Conservation (phyloP, 2,113 vertebrate genomes). For the Microtus oregoni region DNA sequence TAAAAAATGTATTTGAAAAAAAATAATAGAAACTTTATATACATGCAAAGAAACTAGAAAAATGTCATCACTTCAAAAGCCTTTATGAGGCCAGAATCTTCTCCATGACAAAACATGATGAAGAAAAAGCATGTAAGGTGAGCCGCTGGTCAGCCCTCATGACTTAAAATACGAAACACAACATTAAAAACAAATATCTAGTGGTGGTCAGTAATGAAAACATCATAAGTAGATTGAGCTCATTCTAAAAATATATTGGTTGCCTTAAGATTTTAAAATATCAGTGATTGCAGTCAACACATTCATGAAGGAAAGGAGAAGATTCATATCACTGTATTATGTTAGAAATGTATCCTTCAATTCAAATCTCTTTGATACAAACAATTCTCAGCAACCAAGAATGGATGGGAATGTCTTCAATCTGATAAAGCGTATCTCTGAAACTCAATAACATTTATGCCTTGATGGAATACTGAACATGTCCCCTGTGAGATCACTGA, state of each 20-base stretch:
- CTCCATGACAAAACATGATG: neutral
- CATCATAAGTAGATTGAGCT: neutral
- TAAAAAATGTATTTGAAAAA: neutral
- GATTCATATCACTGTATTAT: neutral
- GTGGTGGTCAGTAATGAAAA: constrained; percentile 14
- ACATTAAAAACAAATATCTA: neutral
- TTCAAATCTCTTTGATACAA: constrained; percentile 6
- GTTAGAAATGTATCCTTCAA: neutral
- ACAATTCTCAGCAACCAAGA: neutral
- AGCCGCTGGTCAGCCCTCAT: neutral
- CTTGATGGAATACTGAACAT: neutral
- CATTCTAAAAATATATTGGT: neutral
- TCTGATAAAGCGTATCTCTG: neutral
- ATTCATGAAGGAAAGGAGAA: constrained; percentile 16
- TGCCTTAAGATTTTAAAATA: neutral
- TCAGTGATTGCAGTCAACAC: neutral
- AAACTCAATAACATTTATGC: neutral
- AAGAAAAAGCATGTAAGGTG: neutral
- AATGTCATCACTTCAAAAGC: neutral
- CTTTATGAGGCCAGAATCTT: neutral
- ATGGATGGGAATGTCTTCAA: neutral
- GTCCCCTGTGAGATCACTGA: constrained; percentile 36
- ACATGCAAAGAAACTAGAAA: neutral
- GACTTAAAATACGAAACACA: neutral
- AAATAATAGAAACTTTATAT: neutral